These are phyloP conservation scores for Caenorhabditis wallacei DNA, from an alignment of 2,888 invertebrate species.

Conservation along the genomic window DNA sequence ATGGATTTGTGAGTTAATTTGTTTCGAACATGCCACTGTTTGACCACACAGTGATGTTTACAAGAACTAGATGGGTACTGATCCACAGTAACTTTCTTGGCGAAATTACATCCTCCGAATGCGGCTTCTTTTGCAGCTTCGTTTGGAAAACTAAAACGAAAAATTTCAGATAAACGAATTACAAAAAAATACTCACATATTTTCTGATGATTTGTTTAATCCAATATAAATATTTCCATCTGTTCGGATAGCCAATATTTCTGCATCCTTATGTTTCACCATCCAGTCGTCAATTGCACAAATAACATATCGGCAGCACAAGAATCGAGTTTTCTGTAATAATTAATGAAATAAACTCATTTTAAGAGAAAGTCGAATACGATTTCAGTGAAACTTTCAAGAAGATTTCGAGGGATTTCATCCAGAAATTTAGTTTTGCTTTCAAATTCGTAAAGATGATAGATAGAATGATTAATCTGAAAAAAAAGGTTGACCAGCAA, in stretches of 20 bases:
- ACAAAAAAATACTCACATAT: neutral
- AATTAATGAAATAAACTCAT: neutral
- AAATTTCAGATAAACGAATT: neutral
- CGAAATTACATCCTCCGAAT: conserved; percentile 44
- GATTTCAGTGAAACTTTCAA: conserved; percentile 17
- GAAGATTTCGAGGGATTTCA: neutral
- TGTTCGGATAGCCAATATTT: conserved; percentile 41
- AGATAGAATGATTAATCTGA: conserved; percentile 46
- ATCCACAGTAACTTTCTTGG: conserved; percentile 28
- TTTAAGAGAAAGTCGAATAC: neutral
- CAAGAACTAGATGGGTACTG: neutral
- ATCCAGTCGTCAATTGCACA: conserved; percentile 45
- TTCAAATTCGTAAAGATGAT: conserved; percentile 40
- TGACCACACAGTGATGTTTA: conserved; percentile 40
- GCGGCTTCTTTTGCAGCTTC: neutral
- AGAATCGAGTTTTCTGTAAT: conserved; percentile 36
- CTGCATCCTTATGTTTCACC: neutral
- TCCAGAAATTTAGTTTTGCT: conserved; percentile 22
- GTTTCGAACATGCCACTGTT: conserved; percentile 20
- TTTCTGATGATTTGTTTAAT: conserved; percentile 19
- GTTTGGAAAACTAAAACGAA: neutral
- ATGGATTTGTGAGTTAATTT: neutral
- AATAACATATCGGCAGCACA: conserved; percentile 52
- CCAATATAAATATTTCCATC: conserved; percentile 54
- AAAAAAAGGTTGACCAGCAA: neutral